Evolutionary conservation across 2,888 invertebrate species (phyloP), one percentile per base, ranked within the genome.

Genomic region (Coecobrya sp.): DNA sequence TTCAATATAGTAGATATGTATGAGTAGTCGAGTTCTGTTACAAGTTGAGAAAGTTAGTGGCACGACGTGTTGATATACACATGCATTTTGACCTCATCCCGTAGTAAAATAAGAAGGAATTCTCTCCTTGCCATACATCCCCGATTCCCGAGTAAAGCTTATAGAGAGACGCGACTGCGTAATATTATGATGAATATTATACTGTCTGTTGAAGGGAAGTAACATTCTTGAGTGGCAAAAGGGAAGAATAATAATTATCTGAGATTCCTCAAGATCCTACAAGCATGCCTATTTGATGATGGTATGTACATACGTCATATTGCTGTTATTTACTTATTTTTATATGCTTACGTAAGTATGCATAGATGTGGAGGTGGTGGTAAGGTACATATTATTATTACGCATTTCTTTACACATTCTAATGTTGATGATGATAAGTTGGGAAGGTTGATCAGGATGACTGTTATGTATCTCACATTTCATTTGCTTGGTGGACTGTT

Each of bases 231-330:
- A 86, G 86, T 86, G 86, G 86, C 86, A 86, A 86, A 86, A 86
- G 86, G 76, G 79, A 87, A 87, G 89, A 86, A 91, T 93, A 94
- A 93, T 94, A 94, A 94, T 94, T 93, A 94, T 93, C 93, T 70
- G 91, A 90, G 94, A 94, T 94, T 94, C 93, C 94, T 91, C 79
- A 79, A 36, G 76, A 79, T 42, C 30, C 42, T 62, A 30, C 36
- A 82, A 52, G 59, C 59, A 82, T 59, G 36, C 19, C 0, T 82
- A 22, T 16, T 55, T 59, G 45, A 82, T 82, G 55, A 30, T 59
- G 82, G 27, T 55, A 55, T 13, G 19, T 3, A 36, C 30, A 49
- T 49, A 49, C 13, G 10, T 49, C 13, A 10, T 13, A 49, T 13
- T 7, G n/a, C 19, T n/a, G 73, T 70, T 16, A 4, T 45, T 10